These are phyloP conservation scores for Hyles vespertilio DNA, from an alignment of 1,140 invertebrate species.

Conservation along the genomic window DNA sequence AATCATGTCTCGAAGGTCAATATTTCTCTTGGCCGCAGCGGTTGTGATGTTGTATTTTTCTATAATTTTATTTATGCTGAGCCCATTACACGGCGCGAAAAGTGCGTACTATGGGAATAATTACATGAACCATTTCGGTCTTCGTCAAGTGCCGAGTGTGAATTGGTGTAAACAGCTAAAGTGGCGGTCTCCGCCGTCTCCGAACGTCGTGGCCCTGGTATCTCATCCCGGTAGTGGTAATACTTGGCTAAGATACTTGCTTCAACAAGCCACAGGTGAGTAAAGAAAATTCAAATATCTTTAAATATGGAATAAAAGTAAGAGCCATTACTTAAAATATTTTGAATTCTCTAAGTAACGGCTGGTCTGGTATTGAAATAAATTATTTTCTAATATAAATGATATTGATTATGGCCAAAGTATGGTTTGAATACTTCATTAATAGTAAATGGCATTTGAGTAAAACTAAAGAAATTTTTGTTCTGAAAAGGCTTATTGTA, in stretches of 20 bases:
- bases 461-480: too few species aligned
- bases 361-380: too few species aligned
- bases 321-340: too few species aligned
- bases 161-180: constrained; percentile 56
- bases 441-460: too few species aligned
- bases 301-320: too few species aligned
- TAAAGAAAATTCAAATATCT: background rate
- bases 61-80: constrained; percentile 62
- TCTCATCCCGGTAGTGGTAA: constrained; percentile 89
- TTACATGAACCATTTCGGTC: constrained; percentile 41
- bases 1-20: constrained; percentile 50
- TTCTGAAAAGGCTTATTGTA: too few species aligned
- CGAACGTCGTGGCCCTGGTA: constrained; percentile 77
- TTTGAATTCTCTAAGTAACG: too few species aligned
- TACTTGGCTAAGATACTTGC: constrained; percentile 86
- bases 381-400: too few species aligned
- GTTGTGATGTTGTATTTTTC: constrained; percentile 59
- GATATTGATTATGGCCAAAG: too few species aligned
- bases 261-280: constrained; percentile 85
- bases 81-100: constrained; percentile 43
- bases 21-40: constrained; percentile 47
- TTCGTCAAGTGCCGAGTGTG: constrained; percentile 39
- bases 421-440: too few species aligned
- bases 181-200: constrained; percentile 39
- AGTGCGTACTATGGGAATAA: constrained; percentile 40